A percentile compares a stretch with the other conserved stretches of the same genome.
Conservation (phyloP, 37 sponge, comb jelly and placozoan species). For the Agelas oroides region DNA sequence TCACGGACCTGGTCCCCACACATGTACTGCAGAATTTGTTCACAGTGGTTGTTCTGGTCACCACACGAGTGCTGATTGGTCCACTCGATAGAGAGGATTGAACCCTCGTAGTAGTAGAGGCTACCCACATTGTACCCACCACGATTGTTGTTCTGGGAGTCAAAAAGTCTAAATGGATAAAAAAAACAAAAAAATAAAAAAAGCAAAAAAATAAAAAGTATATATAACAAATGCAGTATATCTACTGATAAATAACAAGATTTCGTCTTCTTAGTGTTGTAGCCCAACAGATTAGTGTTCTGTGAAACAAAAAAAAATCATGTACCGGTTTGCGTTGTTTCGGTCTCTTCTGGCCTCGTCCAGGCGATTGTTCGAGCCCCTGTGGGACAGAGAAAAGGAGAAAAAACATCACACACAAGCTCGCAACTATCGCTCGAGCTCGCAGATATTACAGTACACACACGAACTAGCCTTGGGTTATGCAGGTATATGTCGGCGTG, state of each 20-base stretch:
- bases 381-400: not conserved
- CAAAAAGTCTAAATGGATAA: constrained; percentile 81
- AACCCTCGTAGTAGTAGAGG: constrained; percentile 94
- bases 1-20: constrained; percentile 88
- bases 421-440: no score
- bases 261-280: no score
- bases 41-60: constrained; percentile 95
- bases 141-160: constrained; percentile 99
- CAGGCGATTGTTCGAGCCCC: constrained; percentile 97
- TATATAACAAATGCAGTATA: no score
- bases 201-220: no score
- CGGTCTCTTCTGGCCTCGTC: constrained; percentile 90
- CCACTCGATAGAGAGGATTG: constrained; percentile 92
- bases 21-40: constrained; percentile 96
- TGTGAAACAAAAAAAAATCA: not conserved
- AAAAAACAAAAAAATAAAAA: no score
- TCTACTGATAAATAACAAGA: no score
- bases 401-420: no score
- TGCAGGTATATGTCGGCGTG: constrained; percentile 90
- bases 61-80: constrained; percentile 99
- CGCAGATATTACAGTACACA: no score
- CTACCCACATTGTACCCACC: constrained; percentile 99
- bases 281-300: no score
- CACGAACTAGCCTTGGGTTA: constrained; percentile 94
- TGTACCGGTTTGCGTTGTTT: constrained; percentile 94